A percentile compares a stretch with the other conserved stretches of the same genome.
Evolutionary conservation across 2,888 invertebrate genomes (phyloP).

Genomic region (Ferdinandea cuprea): DNA sequence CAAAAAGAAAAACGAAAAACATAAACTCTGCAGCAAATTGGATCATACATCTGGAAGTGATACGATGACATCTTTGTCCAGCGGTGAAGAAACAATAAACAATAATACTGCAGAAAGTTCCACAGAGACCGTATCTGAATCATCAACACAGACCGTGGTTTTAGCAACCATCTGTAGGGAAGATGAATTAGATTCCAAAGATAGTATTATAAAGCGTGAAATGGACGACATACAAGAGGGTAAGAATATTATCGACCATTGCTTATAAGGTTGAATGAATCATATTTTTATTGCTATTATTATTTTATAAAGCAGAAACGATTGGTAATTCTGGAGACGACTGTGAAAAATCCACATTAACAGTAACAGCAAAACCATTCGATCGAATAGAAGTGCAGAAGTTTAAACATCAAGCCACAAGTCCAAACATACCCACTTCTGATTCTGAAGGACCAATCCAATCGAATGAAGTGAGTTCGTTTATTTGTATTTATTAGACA

Average conservation of each 20-base stretch:
- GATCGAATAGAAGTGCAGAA: constrained; percentile 82
- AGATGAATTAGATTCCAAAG: constrained; percentile 68
- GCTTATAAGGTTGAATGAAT: not conserved
- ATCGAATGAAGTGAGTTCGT: constrained; percentile 57
- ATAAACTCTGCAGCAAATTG: constrained; percentile 67
- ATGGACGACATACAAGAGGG: constrained; percentile 76
- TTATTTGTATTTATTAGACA: not conserved
- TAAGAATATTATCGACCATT: constrained; percentile 15
- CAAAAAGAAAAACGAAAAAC: constrained; percentile 73
- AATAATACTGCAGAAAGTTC: constrained; percentile 71
- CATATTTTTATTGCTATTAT: constrained; percentile 9
- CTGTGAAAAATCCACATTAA: constrained; percentile 61
- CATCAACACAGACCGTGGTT: constrained; percentile 78
- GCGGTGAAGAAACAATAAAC: constrained; percentile 28
- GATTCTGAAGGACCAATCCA: constrained; percentile 68
- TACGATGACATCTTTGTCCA: constrained; percentile 40
- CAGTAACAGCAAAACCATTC: constrained; percentile 75
- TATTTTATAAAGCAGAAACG: constrained; percentile 56
- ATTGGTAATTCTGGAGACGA: constrained; percentile 66
- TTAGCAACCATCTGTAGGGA: constrained; percentile 56
- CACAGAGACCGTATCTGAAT: constrained; percentile 78
- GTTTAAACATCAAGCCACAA: constrained; percentile 83
- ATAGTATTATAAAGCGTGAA: constrained; percentile 72
- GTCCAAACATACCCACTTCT: constrained; percentile 82
- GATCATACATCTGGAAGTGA: constrained; percentile 57